A percentile compares a stretch with the other conserved stretches of the same genome.
Conservation (phyloP, 2,113 vertebrate genomes). For the Melanerpes aurifrons region DNA sequence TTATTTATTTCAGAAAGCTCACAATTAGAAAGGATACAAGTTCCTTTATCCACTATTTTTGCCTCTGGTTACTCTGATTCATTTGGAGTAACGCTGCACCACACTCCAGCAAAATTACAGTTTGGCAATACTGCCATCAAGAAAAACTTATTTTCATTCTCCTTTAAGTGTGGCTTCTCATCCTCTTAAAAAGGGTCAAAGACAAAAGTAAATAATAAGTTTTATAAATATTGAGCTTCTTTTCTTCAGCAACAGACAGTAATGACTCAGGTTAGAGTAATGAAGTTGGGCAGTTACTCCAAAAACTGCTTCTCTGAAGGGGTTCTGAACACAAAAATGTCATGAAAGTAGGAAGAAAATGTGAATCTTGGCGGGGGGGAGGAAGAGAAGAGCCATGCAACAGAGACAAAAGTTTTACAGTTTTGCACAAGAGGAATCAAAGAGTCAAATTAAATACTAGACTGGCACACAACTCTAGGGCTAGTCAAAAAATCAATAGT, state of each 20-base stretch:
- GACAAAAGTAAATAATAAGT: background rate
- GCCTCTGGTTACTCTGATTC: background rate
- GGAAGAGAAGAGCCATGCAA: background rate
- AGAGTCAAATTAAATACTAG: background rate
- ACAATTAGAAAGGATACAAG: background rate
- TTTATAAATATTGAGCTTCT: background rate
- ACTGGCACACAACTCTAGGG: background rate
- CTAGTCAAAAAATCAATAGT: background rate
- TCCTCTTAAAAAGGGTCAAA: background rate
- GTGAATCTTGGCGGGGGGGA: accelerated
- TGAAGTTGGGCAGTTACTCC: background rate
- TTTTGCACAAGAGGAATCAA: background rate
- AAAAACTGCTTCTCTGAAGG: background rate
- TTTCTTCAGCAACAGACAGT: background rate
- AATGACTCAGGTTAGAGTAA: background rate
- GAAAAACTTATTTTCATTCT: background rate
- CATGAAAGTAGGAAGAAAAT: background rate
- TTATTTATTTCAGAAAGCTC: slow-evolving; percentile 3
- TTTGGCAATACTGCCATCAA: background rate
- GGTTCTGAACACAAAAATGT: background rate
- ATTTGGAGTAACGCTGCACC: background rate
- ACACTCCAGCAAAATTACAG: background rate
- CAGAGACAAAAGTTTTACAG: background rate
- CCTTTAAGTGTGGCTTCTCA: background rate
- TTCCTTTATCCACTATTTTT: background rate